These are phyloP conservation scores for Apodemus speciosus DNA, from an alignment of 2,113 vertebrate genomes.

Conservation along the genomic window DNA sequence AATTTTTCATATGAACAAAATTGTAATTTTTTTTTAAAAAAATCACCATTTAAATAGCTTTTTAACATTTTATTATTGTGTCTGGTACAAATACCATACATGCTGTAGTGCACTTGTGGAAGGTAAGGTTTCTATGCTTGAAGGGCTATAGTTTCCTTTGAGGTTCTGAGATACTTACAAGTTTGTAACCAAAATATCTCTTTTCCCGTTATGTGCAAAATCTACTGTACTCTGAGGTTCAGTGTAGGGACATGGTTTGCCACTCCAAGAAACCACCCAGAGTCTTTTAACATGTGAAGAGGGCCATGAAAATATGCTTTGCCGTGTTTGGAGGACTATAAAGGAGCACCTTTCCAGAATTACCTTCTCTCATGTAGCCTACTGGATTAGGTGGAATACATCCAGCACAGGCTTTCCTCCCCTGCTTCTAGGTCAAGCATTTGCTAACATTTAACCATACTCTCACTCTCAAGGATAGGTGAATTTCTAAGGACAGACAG, in stretches of 20 bases:
- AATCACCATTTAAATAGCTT: background rate
- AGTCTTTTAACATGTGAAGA: background rate
- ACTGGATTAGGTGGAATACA: background rate
- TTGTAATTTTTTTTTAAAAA: background rate
- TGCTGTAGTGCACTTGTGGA: background rate
- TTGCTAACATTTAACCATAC: background rate
- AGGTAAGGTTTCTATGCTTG: background rate
- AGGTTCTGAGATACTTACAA: background rate
- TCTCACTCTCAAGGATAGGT: background rate
- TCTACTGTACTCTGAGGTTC: background rate
- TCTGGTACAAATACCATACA: background rate
- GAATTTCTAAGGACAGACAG: background rate
- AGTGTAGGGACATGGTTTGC: background rate
- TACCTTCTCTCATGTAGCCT: background rate
- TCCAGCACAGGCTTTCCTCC: background rate
- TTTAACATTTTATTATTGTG: background rate
- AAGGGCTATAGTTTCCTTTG: background rate
- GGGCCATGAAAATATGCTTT: background rate
- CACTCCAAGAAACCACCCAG: rapidly evolving
- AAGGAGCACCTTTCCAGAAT: background rate
- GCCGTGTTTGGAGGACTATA: background rate
- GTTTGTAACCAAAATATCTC: background rate
- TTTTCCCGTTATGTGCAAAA: background rate
- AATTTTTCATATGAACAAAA: background rate
- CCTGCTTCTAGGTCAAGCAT: background rate